These are phyloP conservation scores for Microchrysa polita DNA, from an alignment of 2,888 invertebrate genomes.

Conservation along the genomic window DNA sequence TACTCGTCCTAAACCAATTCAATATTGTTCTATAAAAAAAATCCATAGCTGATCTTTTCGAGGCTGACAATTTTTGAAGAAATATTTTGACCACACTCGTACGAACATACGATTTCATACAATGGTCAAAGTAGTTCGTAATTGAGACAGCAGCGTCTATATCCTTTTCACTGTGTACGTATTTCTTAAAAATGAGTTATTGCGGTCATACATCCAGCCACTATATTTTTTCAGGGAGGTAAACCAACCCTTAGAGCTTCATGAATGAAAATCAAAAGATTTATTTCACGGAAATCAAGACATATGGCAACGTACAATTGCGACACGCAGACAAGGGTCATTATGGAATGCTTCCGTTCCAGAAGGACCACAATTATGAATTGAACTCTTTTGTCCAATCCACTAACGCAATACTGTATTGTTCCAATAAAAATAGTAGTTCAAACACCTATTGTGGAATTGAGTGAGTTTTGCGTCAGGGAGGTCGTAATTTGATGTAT, in stretches of 20 bases:
- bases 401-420: background rate
- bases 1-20: too few relatives aligned
- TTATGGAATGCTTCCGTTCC: conserved; percentile 40
- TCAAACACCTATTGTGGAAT: background rate
- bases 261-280: conserved; percentile 8
- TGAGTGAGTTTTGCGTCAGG: conserved; percentile 6
- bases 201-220: conserved; percentile 30
- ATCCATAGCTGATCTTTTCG: too few relatives aligned
- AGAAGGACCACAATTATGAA: conserved; percentile 34
- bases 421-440: conserved; percentile 19
- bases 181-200: conserved; percentile 36
- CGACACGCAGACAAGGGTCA: conserved; percentile 3
- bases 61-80: background rate
- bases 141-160: background rate
- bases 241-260: background rate
- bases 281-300: conserved; percentile 42
- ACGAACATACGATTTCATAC: background rate
- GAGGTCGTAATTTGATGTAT: conserved; percentile 14
- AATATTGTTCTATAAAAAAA: too few relatives aligned
- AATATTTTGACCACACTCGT: background rate
- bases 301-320: conserved; percentile 12
- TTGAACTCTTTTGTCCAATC: background rate
- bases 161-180: too few relatives aligned
- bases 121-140: background rate
- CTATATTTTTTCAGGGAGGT: background rate